Conservation (phyloP, 2,113 vertebrate species). For the Caranx melampygus region DNA sequence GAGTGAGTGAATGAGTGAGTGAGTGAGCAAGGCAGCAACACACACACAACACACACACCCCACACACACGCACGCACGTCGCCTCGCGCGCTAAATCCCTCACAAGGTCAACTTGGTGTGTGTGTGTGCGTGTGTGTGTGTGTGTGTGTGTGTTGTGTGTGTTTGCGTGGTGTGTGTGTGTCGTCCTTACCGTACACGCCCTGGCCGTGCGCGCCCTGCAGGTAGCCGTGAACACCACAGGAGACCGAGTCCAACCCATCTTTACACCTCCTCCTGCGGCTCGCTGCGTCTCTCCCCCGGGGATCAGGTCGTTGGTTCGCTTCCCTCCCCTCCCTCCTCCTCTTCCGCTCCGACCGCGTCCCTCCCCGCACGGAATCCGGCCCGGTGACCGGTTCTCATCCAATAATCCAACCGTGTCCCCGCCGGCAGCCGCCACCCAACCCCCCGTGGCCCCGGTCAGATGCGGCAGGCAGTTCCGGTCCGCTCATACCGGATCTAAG, state of each 20-base stretch:
- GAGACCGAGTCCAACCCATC: conserved; percentile 88
- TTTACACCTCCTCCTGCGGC: conserved; percentile 82
- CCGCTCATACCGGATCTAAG: conserved; percentile 40
- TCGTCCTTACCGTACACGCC: conserved; percentile 92
- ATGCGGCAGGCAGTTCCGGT: conserved; percentile 33
- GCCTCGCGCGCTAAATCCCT: conserved; percentile 32
- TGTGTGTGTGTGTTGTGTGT: too few relatives aligned
- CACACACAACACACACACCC: conserved; percentile 1
- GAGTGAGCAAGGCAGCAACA: neutral
- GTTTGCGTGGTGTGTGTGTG: neutral
- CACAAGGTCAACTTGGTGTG: conserved; percentile 72
- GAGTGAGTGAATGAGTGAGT: conserved; percentile 13
- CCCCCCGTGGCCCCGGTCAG: conserved; percentile 28
- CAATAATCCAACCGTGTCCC: conserved; percentile 29
- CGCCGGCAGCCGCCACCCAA: conserved; percentile 15
- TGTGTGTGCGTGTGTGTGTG: too few relatives aligned
- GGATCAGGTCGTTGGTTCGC: conserved; percentile 46
- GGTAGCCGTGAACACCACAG: conserved; percentile 88
- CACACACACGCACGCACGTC: neutral
- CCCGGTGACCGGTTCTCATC: conserved; percentile 57
- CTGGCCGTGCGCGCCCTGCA: conserved; percentile 87
- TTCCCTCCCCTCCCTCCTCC: conserved; percentile 70
- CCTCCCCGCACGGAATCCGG: conserved; percentile 50
- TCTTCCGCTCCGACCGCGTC: conserved; percentile 33
- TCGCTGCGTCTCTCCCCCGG: conserved; percentile 57